Evolutionary conservation across 2,888 invertebrate species (phyloP).

Genomic region (Netelia virgata): DNA sequence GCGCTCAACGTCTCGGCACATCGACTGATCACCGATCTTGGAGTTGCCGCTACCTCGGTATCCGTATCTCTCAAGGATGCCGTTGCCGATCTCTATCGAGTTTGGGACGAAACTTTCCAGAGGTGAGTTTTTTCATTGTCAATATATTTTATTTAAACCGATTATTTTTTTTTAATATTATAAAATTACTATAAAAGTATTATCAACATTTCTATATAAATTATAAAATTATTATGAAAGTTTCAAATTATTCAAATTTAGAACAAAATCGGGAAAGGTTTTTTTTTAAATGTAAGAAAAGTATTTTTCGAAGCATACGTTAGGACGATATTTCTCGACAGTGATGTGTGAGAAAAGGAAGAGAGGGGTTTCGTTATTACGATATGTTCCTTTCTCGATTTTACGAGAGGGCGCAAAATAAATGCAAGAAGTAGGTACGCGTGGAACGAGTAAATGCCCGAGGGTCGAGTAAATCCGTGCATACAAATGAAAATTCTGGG

Average conservation of each 20-base stretch:
- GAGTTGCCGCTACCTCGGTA: constrained; percentile 85
- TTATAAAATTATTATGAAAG: too few relatives aligned
- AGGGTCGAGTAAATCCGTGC: constrained; percentile 58
- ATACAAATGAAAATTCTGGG: constrained; percentile 52
- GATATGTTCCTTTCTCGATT: constrained; percentile 47
- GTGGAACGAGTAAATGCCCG: constrained; percentile 55
- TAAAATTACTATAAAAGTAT: neutral
- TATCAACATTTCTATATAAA: neutral
- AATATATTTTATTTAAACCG: neutral
- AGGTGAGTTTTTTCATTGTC: constrained; percentile 85
- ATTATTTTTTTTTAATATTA: constrained; percentile 25
- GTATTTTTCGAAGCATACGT: neutral
- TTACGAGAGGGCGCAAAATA: constrained; percentile 60
- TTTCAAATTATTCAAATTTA: too few relatives aligned
- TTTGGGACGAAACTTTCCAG: constrained; percentile 90
- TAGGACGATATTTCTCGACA: constrained; percentile 49
- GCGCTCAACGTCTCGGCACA: constrained; percentile 88
- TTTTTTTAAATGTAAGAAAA: neutral
- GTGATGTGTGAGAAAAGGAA: constrained; percentile 21
- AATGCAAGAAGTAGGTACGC: constrained; percentile 41
- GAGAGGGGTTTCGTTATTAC: constrained; percentile 47
- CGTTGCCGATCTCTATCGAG: constrained; percentile 88
- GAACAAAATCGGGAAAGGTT: too few relatives aligned
- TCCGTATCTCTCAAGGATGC: constrained; percentile 88
- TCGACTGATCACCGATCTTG: constrained; percentile 86